Evolutionary conservation across 2,113 vertebrate genomes (phyloP), one percentile per base, ranked within the genome.

Genomic region (Ginglymostoma cirratum): DNA sequence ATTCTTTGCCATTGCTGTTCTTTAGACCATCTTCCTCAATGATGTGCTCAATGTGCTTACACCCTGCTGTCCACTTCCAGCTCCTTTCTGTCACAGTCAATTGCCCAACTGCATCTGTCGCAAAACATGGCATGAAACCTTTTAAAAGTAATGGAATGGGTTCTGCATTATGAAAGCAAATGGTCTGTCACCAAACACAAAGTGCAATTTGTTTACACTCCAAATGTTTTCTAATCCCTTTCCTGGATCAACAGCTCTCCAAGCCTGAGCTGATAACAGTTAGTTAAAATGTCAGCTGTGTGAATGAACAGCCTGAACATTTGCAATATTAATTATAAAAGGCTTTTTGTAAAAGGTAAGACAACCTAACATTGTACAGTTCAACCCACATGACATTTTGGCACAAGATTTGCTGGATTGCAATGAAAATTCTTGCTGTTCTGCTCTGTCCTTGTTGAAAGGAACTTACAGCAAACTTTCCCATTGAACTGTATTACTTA

Each of bases 81-180:
- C 69, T 48, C 69, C 94, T 72, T 69, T 70, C n/a, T 70, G 69
- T 72, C 94, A 72, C 42, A 45, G 67, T 72, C 38, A 72, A 45
- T 48, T 69, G 66, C 38, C 42, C 30, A 24, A n/a, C 42, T 72
- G 12, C 67, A 95, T 70, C 94, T 95, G 94, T 95, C 45, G 5
- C 94, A 95, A 95, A 72, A 48, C 94, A 70, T 72, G 69, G 67
- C 3, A 14, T 52, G 94, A 72, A 45, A 95, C 76, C 69, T 72
- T 38, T 66, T 66, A 52, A 72, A 95, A 10, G 24, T 95, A 93
- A 38, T 48, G 69, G 94, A 95, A 66, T 66, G 94, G 67, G 17
- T 95, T 72, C 66, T 72, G 24, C 94, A 70, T 27, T 24, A 52
- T 95, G 67, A 69, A 52, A 48, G 94, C 45, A 52, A 72, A 93